phyloP scores from a whole-genome alignment of 2,888 invertebrate species.

The Cetonia aurata region DNA sequence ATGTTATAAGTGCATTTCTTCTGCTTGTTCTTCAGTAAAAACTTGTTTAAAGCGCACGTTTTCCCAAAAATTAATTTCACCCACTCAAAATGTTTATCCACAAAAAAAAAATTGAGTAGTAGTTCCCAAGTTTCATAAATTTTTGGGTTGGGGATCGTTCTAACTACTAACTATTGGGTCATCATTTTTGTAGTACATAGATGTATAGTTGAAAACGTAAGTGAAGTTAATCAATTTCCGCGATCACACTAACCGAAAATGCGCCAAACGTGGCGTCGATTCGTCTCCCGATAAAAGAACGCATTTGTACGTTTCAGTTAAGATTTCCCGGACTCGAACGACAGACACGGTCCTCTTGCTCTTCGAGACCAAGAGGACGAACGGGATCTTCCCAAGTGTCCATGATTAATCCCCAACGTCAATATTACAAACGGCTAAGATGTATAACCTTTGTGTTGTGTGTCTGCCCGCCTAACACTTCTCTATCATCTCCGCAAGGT shows the following conservation, averaged over 20 bases:
- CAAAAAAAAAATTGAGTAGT: too few species aligned
- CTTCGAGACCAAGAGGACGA: constrained; percentile 8
- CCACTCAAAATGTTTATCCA: too few species aligned
- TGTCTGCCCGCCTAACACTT: constrained; percentile 11
- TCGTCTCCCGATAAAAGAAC: constrained; percentile 9
- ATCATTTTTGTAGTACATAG: too few species aligned
- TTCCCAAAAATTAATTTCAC: too few species aligned
- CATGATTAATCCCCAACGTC: constrained; percentile 39
- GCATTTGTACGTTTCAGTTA: constrained; percentile 13
- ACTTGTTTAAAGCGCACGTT: too few species aligned
- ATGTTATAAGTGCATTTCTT: too few species aligned
- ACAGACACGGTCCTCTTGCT: neutral
- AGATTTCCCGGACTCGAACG: neutral
- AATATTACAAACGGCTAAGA: constrained; percentile 41
- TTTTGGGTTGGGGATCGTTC: too few species aligned
- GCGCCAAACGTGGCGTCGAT: neutral
- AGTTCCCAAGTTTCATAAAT: too few species aligned
- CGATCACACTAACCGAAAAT: neutral
- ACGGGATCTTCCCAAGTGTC: constrained; percentile 34
- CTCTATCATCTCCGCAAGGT: constrained; percentile 23
- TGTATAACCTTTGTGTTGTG: constrained; percentile 42
- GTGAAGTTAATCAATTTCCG: too few species aligned
- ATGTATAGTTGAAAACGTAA: too few species aligned
- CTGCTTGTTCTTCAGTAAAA: too few species aligned
- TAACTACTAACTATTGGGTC: too few species aligned